Evolutionary conservation across 2,113 vertebrate species (phyloP).

Genomic region (Brachionichthys hirsutus): DNA sequence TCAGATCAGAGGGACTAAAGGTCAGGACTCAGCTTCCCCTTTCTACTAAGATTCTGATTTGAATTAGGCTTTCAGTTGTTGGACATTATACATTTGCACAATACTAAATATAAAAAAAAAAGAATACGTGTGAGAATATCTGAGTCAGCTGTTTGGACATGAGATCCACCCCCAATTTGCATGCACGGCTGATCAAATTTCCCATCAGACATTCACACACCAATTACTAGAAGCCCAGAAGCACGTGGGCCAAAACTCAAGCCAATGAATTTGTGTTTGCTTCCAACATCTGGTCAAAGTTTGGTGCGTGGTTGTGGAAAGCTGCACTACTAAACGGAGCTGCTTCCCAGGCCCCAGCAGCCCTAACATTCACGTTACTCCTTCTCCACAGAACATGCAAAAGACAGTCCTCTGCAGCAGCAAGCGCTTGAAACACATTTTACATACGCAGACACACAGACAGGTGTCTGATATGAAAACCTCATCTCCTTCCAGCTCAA

Average conservation of each 20-base stretch:
- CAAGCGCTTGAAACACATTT: constrained; percentile 24
- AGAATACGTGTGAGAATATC: too few species aligned
- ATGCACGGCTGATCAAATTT: constrained; percentile 22
- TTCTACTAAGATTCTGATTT: not conserved
- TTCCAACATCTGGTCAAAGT: constrained; percentile 34
- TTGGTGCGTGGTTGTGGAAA: constrained; percentile 41
- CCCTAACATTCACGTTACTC: constrained; percentile 23
- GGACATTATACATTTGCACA: not conserved
- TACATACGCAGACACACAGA: constrained; percentile 12
- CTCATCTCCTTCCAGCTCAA: constrained; percentile 38
- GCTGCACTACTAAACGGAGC: constrained; percentile 9
- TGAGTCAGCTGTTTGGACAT: constrained; percentile 1
- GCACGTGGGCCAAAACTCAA: constrained; percentile 25
- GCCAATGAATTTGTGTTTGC: constrained; percentile 22
- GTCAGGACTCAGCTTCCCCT: not conserved
- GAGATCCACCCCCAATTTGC: constrained; percentile 21
- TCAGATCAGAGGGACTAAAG: not conserved
- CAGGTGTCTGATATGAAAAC: constrained; percentile 49
- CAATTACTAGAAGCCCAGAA: constrained; percentile 20
- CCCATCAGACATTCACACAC: constrained; percentile 38
- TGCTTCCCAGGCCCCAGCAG: constrained; percentile 50
- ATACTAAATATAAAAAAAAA: not conserved
- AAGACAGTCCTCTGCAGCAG: constrained; percentile 19
- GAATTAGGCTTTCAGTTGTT: too few species aligned
- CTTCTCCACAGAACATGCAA: constrained; percentile 14